Evolutionary conservation across 2,797 vertebrate species (phyloP).

Genomic region (Scleropages formosus): DNA sequence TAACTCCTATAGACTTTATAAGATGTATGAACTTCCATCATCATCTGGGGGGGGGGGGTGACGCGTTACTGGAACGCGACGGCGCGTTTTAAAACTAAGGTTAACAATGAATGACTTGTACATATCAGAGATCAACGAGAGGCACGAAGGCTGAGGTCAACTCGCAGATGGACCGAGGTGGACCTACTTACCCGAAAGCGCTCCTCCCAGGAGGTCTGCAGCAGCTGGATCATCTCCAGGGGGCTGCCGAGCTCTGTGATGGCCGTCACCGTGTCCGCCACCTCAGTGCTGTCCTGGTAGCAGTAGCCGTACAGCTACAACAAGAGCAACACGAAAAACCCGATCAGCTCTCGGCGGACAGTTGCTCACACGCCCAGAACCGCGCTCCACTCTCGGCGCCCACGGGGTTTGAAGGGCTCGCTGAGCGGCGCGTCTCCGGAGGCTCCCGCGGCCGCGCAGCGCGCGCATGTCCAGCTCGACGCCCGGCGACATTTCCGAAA

Average conservation of each 20-base stretch:
- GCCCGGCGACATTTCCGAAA: constrained; percentile 12
- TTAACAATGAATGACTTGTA: too few relatives aligned
- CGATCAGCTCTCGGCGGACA: neutral
- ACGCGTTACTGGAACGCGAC: too few relatives aligned
- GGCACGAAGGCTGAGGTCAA: too few relatives aligned
- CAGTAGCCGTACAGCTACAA: constrained; percentile 82
- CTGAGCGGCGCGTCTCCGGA: neutral
- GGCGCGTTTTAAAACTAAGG: too few relatives aligned
- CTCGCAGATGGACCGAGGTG: constrained; percentile 25
- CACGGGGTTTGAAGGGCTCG: too few relatives aligned
- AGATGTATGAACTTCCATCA: too few relatives aligned
- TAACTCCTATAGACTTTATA: too few relatives aligned
- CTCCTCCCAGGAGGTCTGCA: constrained; percentile 87
- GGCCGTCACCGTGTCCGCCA: constrained; percentile 80
- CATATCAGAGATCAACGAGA: too few relatives aligned
- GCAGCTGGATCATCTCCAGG: constrained; percentile 86
- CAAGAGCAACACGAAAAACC: neutral
- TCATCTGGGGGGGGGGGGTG: too few relatives aligned
- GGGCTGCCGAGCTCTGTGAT: constrained; percentile 85
- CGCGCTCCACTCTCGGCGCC: too few relatives aligned
- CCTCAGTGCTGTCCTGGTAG: constrained; percentile 83
- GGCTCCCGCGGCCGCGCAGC: neutral
- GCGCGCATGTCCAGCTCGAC: neutral
- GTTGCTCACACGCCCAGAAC: too few relatives aligned
- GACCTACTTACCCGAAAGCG: constrained; percentile 78